Evolutionary conservation across 2,888 invertebrate species (phyloP), one percentile per base, ranked within the genome.

Genomic region (Sylvicola cinctus): DNA sequence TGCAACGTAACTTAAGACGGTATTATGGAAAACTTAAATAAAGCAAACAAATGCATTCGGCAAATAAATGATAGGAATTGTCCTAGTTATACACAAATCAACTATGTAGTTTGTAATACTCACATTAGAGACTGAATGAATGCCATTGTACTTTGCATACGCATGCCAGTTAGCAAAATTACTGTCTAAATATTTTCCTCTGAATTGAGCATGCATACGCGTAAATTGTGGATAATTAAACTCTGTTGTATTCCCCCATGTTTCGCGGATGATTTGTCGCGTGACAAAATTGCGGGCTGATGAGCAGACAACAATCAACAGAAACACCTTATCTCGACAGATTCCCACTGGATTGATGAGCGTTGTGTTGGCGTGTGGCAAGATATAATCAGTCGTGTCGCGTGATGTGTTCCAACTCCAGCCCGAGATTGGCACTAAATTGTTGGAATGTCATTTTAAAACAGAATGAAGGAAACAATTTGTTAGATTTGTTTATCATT

Each of bases 321-420:
- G 52, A 46, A 74, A 70, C 2, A 70, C 47, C 50, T 52, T 54
- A 31, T 46, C 45, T 4, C 41, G 39, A 46, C 77, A 78, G 27
- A 70, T 47, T 38, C 62, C 51, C 26, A 54, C 58, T 1, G 77
- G 75, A 39, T 64, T 65, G 45, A 77, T 64, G 38, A 77, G 52
- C 4, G 70, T 63, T 1, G 79, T 78, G 10, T 71, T 62, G 44
- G 72, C 74, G 37, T 70, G 66, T 0, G 78, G 77, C 41, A 69
- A 63, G 15, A 83, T 69, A 50, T 83, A 83, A 38, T 69, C 60
- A 46, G 66, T 66, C 15, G 76, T 68, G 48, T 79, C 75, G 31
- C 80, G 62, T 16, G 77, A 77, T 2, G 72, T 72, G 46, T 78
- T 72, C 32, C 64, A 63, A n/a, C 72, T 65, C 83, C 83, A 83